phyloP scores from a whole-genome alignment of 2,113 vertebrate species.

The Lucifuga dentata region DNA sequence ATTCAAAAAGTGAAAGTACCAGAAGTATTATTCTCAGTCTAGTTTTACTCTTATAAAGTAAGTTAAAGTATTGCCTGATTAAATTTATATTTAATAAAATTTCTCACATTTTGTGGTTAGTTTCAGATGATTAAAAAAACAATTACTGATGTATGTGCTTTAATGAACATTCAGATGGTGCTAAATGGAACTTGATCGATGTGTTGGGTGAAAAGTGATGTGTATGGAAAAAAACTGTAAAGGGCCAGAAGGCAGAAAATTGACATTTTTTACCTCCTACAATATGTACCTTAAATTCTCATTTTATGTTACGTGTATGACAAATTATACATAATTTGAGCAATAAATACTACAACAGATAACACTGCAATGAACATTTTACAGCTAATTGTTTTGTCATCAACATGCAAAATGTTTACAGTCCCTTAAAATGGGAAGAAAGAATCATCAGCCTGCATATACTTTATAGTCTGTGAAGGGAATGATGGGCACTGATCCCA shows the following conservation, averaged over 20 bases:
- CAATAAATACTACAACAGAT: conserved; percentile 54
- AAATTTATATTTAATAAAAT: conserved; percentile 23
- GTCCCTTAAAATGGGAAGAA: conserved; percentile 4
- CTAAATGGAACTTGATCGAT: conserved; percentile 22
- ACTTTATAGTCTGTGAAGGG: conserved; percentile 32
- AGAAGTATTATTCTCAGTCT: neutral
- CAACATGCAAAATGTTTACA: conserved; percentile 15
- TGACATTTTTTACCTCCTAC: conserved; percentile 7
- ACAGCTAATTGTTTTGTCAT: conserved; percentile 16
- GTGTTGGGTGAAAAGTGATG: conserved; percentile 1
- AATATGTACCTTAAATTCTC: conserved; percentile 15
- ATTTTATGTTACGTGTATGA: conserved; percentile 23
- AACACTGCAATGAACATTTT: conserved; percentile 12
- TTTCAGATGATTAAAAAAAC: neutral
- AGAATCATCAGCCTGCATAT: neutral
- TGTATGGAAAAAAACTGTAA: neutral
- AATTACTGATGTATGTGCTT: conserved; percentile 12
- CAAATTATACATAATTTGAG: conserved; percentile 42
- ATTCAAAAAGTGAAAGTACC: neutral
- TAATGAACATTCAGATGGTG: conserved; percentile 26
- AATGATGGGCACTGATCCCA: neutral
- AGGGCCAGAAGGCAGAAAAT: conserved; percentile 4
- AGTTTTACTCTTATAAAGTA: neutral
- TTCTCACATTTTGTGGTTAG: conserved; percentile 5
- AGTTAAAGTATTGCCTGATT: neutral